Conservation (phyloP, 2,113 vertebrate genomes). For the Campylomormyrus tamandua region DNA sequence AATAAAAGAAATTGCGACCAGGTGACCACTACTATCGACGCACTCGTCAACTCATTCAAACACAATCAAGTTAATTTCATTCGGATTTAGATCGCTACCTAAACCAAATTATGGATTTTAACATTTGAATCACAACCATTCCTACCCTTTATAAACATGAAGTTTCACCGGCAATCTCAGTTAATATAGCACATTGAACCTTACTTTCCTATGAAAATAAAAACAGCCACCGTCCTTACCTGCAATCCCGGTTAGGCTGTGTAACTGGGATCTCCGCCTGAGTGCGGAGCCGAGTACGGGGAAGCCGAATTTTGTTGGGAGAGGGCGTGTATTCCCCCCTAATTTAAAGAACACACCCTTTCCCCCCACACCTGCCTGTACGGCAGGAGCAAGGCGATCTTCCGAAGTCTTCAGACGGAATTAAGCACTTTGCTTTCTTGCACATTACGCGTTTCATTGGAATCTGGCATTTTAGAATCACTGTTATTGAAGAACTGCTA, state of each 20-base stretch:
- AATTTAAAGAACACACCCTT: neutral
- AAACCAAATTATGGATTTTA: neutral
- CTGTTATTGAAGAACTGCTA: neutral
- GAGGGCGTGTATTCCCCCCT: constrained; percentile 2
- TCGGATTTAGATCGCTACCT: neutral
- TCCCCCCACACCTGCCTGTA: neutral
- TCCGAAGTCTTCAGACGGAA: neutral
- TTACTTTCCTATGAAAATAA: neutral
- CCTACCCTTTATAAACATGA: neutral
- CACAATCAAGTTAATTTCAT: neutral
- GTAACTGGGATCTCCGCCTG: neutral
- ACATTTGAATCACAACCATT: neutral
- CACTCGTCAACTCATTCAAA: neutral
- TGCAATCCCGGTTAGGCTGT: neutral
- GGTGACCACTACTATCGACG: neutral
- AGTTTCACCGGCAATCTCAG: neutral
- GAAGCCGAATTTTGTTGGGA: neutral
- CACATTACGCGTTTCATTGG: neutral
- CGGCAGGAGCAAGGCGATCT: neutral
- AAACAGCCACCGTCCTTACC: neutral
- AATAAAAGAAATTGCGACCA: neutral
- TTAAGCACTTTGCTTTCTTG: neutral
- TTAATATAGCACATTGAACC: neutral
- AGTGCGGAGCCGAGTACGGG: neutral
- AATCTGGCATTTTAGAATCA: neutral